phyloP scores from a whole-genome alignment of 2,113 vertebrate genomes.

The Nycticebus coucang region DNA sequence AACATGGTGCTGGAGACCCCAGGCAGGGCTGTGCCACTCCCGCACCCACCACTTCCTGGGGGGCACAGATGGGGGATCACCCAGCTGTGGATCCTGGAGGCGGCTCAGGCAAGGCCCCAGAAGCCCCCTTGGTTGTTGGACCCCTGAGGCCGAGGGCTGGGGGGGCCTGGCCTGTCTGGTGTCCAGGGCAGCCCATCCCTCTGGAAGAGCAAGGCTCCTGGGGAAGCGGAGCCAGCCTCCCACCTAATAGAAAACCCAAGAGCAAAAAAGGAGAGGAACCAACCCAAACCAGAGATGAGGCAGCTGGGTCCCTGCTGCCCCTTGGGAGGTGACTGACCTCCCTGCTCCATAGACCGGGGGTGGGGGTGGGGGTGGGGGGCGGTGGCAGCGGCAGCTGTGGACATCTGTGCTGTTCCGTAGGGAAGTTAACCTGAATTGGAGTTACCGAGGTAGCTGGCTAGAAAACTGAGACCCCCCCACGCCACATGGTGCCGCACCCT shows the following conservation, averaged over 20 bases:
- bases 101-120: neutral
- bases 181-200: neutral
- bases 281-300: neutral
- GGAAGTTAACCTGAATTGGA: conserved; percentile 89
- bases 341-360: neutral
- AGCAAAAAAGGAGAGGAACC: conserved; percentile 43
- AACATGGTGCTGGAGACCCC: neutral
- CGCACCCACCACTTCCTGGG: neutral
- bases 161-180: neutral
- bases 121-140: neutral
- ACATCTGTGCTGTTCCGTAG: conserved; percentile 69
- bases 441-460: conserved; percentile 90
- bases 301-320: conserved; percentile 5
- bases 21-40: neutral
- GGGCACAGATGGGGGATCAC: neutral
- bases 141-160: neutral
- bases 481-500: conserved; percentile 55
- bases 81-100: neutral
- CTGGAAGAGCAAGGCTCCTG: conserved; percentile 59
- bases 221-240: conserved; percentile 18
- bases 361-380: neutral
- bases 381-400: neutral
- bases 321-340: neutral
- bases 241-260: conserved; percentile 64
- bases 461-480: conserved; percentile 82